Conservation (phyloP, 2,888 invertebrate species). For the Cantharis nigra region DNA sequence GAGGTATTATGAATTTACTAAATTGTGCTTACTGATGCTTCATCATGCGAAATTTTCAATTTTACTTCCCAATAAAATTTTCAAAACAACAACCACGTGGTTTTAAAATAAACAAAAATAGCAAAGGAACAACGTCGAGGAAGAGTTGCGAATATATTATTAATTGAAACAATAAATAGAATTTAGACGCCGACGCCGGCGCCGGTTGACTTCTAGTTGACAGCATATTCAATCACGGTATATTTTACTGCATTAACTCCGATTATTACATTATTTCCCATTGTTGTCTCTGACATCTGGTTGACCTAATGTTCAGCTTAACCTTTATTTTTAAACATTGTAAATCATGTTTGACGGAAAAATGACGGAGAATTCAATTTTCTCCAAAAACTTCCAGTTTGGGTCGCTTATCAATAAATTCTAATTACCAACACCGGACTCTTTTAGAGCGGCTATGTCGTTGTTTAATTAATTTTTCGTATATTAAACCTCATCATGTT, state of each 20-base stretch:
- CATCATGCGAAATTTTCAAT: no score
- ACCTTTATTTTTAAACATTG: neutral
- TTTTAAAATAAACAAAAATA: neutral
- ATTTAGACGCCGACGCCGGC: neutral
- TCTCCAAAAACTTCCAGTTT: neutral
- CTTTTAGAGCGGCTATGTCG: no score
- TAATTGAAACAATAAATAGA: neutral
- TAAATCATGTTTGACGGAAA: neutral
- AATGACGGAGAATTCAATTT: neutral
- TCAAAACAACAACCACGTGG: neutral
- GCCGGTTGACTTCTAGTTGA: neutral
- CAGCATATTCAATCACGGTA: neutral
- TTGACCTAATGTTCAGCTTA: neutral
- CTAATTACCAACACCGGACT: neutral
- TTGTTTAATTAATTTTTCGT: neutral
- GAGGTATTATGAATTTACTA: neutral
- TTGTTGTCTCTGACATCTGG: neutral
- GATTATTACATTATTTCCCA: neutral
- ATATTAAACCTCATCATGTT: no score
- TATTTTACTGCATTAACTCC: neutral
- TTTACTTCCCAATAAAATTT: no score
- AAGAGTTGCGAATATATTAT: neutral
- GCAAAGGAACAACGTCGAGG: neutral
- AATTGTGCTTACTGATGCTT: no score
- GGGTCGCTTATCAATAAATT: neutral